Evolutionary conservation across 1,140 invertebrate species (phyloP).

Genomic region (Ceratitis capitata): DNA sequence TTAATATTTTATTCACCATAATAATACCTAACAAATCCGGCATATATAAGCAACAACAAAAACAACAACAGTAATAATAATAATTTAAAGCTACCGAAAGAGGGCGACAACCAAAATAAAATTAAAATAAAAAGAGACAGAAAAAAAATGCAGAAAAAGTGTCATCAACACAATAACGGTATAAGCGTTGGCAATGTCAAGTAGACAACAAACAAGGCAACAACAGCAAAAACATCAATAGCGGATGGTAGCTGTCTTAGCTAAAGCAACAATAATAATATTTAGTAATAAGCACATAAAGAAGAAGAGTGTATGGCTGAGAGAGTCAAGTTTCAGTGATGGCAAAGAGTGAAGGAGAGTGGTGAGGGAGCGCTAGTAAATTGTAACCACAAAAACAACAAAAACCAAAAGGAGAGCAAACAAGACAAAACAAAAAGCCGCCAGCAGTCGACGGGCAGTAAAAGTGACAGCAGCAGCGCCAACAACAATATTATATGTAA

Average conservation of each 20-base stretch:
- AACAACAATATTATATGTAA: too few relatives aligned
- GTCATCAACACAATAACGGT: constrained; percentile 26
- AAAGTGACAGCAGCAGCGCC: not conserved
- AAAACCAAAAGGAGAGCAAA: too few relatives aligned
- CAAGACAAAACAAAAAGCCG: not conserved
- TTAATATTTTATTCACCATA: constrained; percentile 24
- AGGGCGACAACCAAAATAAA: not conserved
- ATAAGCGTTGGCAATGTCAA: constrained; percentile 21
- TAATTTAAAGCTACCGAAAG: not conserved
- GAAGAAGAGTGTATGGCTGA: not conserved
- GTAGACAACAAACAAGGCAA: not conserved
- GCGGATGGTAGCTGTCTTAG: not conserved
- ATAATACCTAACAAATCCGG: not conserved
- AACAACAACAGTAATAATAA: not conserved
- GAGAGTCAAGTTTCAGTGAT: not conserved
- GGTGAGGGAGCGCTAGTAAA: not conserved
- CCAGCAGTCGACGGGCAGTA: not conserved
- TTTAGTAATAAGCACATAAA: not conserved
- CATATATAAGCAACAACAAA: not conserved
- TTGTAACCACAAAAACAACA: not conserved
- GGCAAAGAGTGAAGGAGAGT: not conserved
- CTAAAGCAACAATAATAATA: constrained; percentile 3
- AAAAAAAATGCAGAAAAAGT: not conserved
- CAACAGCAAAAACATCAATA: not conserved
- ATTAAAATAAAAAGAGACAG: not conserved